A percentile compares a stretch with the other conserved stretches of the same genome.
Conservation (phyloP, 2,113 vertebrate species). For the Heterotilapia buettikoferi region DNA sequence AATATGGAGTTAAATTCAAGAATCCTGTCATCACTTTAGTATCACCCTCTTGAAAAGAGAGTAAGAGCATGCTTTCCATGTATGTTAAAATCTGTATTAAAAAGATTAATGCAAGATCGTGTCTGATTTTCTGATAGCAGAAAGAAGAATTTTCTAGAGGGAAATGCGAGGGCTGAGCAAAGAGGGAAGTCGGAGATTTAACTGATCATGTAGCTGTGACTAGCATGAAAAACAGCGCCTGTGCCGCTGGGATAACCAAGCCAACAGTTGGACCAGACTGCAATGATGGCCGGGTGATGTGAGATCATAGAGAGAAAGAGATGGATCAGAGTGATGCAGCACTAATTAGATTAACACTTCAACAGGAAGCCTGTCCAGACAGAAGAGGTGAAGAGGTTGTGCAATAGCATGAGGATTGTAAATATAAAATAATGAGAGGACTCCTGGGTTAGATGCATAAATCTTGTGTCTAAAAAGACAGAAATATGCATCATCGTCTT, state of each 20-base stretch:
- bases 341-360: constrained; percentile 9
- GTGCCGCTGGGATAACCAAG: not conserved
- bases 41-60: not conserved
- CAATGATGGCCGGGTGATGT: not conserved
- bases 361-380: not conserved
- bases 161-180: not conserved
- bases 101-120: not conserved
- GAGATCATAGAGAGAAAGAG: not conserved
- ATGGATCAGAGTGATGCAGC: not conserved
- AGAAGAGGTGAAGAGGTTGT: not conserved
- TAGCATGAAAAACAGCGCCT: not conserved
- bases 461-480: not conserved
- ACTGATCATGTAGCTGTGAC: not conserved
- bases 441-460: not conserved
- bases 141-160: not conserved
- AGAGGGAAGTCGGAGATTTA: not conserved
- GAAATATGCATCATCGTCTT: not conserved
- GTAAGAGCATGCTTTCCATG: not conserved
- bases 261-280: not conserved
- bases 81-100: not conserved
- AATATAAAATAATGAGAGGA: not conserved
- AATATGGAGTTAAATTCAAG: not conserved
- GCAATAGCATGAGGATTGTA: not conserved
- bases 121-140: not conserved
- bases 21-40: not conserved